Evolutionary conservation across 1,140 invertebrate genomes (phyloP).

Genomic region (Bombus impatiens): DNA sequence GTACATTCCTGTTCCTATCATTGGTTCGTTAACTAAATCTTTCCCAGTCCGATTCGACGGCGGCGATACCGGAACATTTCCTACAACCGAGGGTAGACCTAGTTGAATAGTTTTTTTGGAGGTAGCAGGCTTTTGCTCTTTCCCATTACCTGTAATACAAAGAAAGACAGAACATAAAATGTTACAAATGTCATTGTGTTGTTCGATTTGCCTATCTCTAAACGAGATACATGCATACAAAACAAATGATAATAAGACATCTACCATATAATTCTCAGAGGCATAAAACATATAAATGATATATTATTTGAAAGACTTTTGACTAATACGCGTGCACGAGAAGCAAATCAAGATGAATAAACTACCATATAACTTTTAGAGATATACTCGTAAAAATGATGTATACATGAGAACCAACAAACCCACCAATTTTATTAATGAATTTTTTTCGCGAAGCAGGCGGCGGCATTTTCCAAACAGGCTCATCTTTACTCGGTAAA

Average conservation of each 20-base stretch:
- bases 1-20: constrained; percentile 80
- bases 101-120: constrained; percentile 80
- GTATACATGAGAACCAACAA: constrained; percentile 53
- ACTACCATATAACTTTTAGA: constrained; percentile 50
- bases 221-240: constrained; percentile 39
- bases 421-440: constrained; percentile 81
- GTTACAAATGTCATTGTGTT: neutral
- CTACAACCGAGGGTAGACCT: constrained; percentile 79
- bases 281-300: constrained; percentile 40
- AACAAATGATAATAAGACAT: constrained; percentile 40
- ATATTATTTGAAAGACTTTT: constrained; percentile 31
- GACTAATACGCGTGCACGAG: constrained; percentile 64
- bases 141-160: constrained; percentile 71
- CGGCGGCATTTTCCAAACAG: constrained; percentile 79
- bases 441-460: constrained; percentile 79
- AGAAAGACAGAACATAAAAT: constrained; percentile 34
- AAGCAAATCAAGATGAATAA: constrained; percentile 49
- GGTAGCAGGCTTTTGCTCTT: constrained; percentile 74
- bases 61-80: constrained; percentile 80
- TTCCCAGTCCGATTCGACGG: constrained; percentile 77
- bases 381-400: constrained; percentile 47
- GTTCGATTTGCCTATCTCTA: constrained; percentile 24
- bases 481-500: constrained; percentile 73
- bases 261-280: constrained; percentile 46
- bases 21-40: constrained; percentile 75